Evolutionary conservation across 2,113 vertebrate genomes (phyloP).

Genomic region (Ranitomeya imitator): DNA sequence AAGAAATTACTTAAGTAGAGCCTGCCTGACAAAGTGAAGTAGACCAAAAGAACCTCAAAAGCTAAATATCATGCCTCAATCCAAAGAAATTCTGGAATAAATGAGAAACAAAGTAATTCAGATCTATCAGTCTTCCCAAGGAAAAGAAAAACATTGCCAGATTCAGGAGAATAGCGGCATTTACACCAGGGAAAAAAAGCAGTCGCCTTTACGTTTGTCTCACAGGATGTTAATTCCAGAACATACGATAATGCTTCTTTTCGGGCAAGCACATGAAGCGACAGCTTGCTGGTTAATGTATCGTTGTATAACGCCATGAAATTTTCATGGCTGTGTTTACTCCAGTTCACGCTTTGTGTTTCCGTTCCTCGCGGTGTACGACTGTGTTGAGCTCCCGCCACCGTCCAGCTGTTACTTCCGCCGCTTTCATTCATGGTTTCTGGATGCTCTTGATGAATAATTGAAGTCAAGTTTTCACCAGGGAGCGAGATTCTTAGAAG

Average conservation of each 20-base stretch:
- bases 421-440: neutral
- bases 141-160: too few species aligned
- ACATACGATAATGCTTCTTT: neutral
- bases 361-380: neutral
- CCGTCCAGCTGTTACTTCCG: neutral
- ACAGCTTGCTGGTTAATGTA: neutral
- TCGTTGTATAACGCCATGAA: conserved; percentile 6
- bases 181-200: too few species aligned
- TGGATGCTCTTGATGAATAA: neutral
- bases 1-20: too few species aligned
- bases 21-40: too few species aligned
- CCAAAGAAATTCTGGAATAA: too few species aligned
- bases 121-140: too few species aligned
- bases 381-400: neutral
- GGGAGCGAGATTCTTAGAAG: conserved; percentile 9
- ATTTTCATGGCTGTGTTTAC: neutral
- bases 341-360: neutral
- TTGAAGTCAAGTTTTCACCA: neutral
- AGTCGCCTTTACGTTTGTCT: too few species aligned
- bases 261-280: neutral
- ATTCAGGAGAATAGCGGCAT: too few species aligned
- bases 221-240: neutral
- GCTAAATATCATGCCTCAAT: too few species aligned
- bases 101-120: too few species aligned
- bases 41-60: too few species aligned